These are phyloP conservation scores for Eufriesea mexicana DNA, from an alignment of 1,140 invertebrate species.

Conservation along the genomic window DNA sequence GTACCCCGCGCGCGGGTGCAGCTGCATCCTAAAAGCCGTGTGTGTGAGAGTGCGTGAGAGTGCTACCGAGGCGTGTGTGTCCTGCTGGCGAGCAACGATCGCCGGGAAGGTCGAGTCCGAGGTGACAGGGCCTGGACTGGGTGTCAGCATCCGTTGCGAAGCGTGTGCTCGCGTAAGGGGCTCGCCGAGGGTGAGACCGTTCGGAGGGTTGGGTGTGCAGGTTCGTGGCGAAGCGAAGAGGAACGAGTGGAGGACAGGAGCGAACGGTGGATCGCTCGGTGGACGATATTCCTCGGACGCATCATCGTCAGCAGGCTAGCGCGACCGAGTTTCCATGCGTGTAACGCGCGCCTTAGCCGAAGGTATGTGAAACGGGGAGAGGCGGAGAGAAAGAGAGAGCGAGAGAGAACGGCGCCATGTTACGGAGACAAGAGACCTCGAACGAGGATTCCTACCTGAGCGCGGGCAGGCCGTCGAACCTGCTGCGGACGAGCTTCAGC, in stretches of 20 bases:
- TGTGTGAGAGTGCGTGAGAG: slow-evolving; percentile 47
- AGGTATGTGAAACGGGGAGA: slow-evolving; percentile 17
- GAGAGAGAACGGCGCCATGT: slow-evolving; percentile 27
- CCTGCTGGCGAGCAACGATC: background rate
- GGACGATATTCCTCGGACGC: background rate
- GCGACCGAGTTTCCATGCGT: background rate
- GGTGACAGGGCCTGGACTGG: background rate
- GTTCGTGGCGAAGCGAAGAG: too few species aligned
- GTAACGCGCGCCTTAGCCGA: background rate
- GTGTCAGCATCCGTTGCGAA: background rate
- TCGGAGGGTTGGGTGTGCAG: background rate
- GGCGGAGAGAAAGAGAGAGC: background rate
- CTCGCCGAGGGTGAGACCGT: background rate
- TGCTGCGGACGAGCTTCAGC: slow-evolving; percentile 78
- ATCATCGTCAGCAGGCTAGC: background rate
- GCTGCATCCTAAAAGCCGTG: slow-evolving; percentile 72
- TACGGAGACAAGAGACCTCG: slow-evolving; percentile 71
- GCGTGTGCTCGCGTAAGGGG: background rate
- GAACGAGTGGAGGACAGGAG: too few species aligned
- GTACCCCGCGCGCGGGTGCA: slow-evolving; percentile 78
- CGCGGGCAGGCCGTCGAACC: slow-evolving; percentile 77
- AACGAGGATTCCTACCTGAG: slow-evolving; percentile 81
- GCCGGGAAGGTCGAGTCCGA: background rate
- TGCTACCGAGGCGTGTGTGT: slow-evolving; percentile 17
- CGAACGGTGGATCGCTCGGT: background rate